These are phyloP conservation scores for Falco berigora DNA, from an alignment of 2,797 vertebrate genomes.

Conservation along the genomic window DNA sequence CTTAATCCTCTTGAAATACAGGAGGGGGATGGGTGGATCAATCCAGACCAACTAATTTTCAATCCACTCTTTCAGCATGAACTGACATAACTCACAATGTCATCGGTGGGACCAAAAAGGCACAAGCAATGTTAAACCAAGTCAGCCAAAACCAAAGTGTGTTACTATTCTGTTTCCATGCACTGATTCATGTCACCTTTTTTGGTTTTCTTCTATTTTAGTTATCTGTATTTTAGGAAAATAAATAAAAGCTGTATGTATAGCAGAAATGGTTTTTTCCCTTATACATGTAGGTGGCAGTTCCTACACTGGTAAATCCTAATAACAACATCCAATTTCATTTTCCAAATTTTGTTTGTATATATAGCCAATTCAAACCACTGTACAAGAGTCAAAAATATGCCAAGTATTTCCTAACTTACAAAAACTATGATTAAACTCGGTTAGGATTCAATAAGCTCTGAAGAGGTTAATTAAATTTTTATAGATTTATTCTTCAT, in stretches of 20 bases:
- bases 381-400: constrained; percentile 14
- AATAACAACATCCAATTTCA: not conserved
- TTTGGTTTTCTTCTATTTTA: not conserved
- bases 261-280: not conserved
- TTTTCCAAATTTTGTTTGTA: constrained; percentile 8
- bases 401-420: constrained; percentile 47
- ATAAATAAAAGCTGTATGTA: not conserved
- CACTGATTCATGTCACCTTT: not conserved
- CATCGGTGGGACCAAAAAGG: not conserved
- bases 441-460: constrained; percentile 45
- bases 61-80: not conserved
- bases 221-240: not conserved
- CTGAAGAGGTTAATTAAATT: constrained; percentile 71
- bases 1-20: not conserved
- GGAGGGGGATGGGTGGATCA: not conserved
- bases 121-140: not conserved
- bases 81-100: not conserved
- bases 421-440: constrained; percentile 62
- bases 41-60: not conserved
- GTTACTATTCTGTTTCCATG: not conserved
- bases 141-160: not conserved
- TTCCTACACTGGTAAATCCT: not conserved
- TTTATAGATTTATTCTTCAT: constrained; percentile 70
- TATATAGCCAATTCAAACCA: not conserved
- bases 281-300: not conserved